These are phyloP conservation scores for Stigmatopora argus DNA, from an alignment of 2,113 vertebrate species.

Conservation along the genomic window DNA sequence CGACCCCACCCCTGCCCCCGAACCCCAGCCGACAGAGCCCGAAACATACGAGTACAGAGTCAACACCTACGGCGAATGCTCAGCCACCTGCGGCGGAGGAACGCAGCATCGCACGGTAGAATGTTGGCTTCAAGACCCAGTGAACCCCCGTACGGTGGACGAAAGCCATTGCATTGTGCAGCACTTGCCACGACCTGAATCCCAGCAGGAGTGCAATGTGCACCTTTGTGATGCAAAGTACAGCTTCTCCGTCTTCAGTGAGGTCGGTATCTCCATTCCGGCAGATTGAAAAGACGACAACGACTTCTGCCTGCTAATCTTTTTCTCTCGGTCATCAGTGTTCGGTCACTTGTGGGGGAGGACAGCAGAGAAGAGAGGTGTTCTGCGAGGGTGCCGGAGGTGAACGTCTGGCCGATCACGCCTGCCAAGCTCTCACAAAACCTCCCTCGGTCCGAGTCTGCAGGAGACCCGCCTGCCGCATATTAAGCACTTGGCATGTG, in stretches of 20 bases:
- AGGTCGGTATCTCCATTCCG: constrained; percentile 37
- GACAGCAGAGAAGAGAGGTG: constrained; percentile 78
- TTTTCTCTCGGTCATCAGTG: constrained; percentile 66
- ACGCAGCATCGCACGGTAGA: constrained; percentile 78
- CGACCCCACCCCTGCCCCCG: constrained; percentile 10
- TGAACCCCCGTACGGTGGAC: constrained; percentile 60
- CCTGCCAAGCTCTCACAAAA: constrained; percentile 68
- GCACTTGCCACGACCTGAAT: constrained; percentile 61
- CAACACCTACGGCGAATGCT: constrained; percentile 76
- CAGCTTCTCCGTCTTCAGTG: constrained; percentile 59
- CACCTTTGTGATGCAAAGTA: constrained; percentile 68
- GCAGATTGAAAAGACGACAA: neutral
- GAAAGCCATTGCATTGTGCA: constrained; percentile 70
- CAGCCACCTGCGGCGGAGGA: constrained; percentile 77
- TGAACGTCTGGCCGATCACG: constrained; percentile 58
- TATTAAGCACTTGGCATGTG: constrained; percentile 75
- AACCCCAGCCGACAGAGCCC: constrained; percentile 21
- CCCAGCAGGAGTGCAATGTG: constrained; percentile 75
- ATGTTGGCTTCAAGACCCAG: constrained; percentile 65
- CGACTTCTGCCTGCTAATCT: neutral
- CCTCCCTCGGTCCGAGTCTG: constrained; percentile 72
- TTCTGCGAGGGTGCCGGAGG: constrained; percentile 67
- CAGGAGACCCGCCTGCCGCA: constrained; percentile 66
- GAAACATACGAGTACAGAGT: constrained; percentile 65
- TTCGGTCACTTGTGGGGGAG: constrained; percentile 84